Evolutionary conservation across 1,140 invertebrate genomes (phyloP).

Genomic region (Palaemon carinicauda): DNA sequence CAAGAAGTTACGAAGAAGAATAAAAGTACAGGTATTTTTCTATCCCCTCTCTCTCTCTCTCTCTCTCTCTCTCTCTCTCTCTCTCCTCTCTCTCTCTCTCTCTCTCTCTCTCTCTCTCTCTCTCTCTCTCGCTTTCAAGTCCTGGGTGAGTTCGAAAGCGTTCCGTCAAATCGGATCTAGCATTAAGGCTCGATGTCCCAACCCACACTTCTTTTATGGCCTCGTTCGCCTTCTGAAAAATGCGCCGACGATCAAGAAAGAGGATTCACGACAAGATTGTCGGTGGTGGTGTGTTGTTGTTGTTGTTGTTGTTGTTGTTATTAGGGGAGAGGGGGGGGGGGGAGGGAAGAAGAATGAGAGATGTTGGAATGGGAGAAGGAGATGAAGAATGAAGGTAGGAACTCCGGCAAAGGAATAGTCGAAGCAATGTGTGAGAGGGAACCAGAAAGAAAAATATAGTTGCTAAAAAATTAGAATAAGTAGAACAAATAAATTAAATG

Average conservation of each 20-base stretch:
- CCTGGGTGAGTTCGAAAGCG: constrained; percentile 15
- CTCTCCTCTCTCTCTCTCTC: not conserved
- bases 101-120: not conserved
- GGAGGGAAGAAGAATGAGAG: not conserved
- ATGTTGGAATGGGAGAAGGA: not conserved
- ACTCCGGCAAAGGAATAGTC: no score
- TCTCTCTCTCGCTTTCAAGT: not conserved
- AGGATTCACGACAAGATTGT: constrained; percentile 2
- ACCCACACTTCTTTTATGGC: not conserved
- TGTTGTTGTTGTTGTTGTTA: no score
- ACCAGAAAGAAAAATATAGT: no score
- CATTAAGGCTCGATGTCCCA: not conserved
- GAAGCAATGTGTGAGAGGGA: no score
- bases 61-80: not conserved
- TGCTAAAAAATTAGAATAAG: not conserved
- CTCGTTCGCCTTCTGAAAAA: constrained; percentile 34
- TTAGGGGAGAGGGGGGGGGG: constrained; percentile 7
- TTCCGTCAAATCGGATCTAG: constrained; percentile 36
- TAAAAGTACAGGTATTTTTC: not conserved
- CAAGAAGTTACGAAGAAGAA: no score
- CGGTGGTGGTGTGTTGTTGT: no score
- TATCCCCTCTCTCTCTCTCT: not conserved
- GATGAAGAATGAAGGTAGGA: not conserved
- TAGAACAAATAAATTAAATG: not conserved
- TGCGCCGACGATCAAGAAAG: constrained; percentile 33